Base-by-base conservation (phyloP, 1,140 invertebrate species). In the Drosophila kohkoa region DNA sequence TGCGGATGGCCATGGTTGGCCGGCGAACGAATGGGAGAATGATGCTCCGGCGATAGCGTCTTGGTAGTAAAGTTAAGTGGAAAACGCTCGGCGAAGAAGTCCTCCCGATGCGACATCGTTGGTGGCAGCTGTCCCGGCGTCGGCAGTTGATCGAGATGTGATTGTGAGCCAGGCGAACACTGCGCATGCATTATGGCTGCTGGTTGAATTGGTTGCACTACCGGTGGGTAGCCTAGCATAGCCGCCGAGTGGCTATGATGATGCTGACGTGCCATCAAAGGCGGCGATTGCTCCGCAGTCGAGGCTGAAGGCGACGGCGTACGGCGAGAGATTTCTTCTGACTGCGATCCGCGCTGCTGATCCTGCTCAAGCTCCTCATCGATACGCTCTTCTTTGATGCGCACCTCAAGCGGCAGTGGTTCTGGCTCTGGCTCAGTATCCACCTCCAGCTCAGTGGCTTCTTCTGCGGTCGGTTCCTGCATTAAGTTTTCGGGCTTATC, bases 21-120 rank as follows among this genome's bases (percentile, higher is more conserved):
- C 71, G 0, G 82, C 82, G 94, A 95, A 78, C 95, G 95, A n/a
- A 95, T 95, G 60, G 95, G 95, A 38, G 95, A 95, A 10, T 92
- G 81, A 32, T 90, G 87, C 11, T 92, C 91, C 2, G 91, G 91
- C 1, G 91, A 92, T 3, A 82, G 69, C 3, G 77, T 91, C 70
- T 77, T 92, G 51, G 49, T 74, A 54, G 72, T 79, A 10, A 91
- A 92, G 25, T 92, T 92, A 0, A 92, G 55, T 3, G 91, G 89
- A 28, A 90, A 91, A 0, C 91, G 83, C 52, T 92, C 91, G 20
- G 93, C 94, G 83, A 93, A 92, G 93, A 94, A 94, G 35, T 91
- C 90, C 16, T 92, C 91, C 8, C 91, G 92, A 93, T 93, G 93
- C 90, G 93, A 93, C 93, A 95, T 94, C 88, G 93, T 94, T 57